A percentile compares a stretch with the other conserved stretches of the same genome.
Evolutionary conservation across 1,140 invertebrate species (phyloP).

Genomic region (Hypsibius dujardini): DNA sequence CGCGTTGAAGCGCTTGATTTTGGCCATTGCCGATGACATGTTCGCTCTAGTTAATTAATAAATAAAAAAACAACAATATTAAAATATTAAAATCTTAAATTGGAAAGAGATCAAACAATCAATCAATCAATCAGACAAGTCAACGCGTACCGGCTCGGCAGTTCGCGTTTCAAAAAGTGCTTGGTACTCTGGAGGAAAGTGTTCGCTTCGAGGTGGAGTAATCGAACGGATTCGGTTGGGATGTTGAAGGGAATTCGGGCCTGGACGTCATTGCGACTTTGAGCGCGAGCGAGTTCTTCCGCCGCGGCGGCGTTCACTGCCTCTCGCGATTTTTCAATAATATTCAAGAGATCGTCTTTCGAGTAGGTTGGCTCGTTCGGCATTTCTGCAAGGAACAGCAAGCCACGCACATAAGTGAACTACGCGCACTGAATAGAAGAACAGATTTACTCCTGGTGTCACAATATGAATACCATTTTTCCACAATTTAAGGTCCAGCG

Average conservation of each 20-base stretch:
- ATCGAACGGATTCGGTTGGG: background rate
- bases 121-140: background rate
- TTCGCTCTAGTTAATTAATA: background rate
- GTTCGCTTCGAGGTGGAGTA: background rate
- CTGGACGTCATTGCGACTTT: background rate
- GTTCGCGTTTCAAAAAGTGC: background rate
- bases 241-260: background rate
- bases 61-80: no score
- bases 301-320: background rate
- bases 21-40: background rate
- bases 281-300: background rate
- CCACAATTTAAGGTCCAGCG: background rate
- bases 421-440: no score
- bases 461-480: background rate
- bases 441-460: no score
- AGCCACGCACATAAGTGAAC: no score
- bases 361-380: background rate
- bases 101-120: no score
- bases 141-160: background rate
- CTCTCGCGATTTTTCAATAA: background rate
- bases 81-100: no score
- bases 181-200: constrained; percentile 10
- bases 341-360: background rate
- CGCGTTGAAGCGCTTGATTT: background rate
- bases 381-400: background rate